Conservation (phyloP, 23 tunicate genomes). For the Clavelina lepadiformis region DNA sequence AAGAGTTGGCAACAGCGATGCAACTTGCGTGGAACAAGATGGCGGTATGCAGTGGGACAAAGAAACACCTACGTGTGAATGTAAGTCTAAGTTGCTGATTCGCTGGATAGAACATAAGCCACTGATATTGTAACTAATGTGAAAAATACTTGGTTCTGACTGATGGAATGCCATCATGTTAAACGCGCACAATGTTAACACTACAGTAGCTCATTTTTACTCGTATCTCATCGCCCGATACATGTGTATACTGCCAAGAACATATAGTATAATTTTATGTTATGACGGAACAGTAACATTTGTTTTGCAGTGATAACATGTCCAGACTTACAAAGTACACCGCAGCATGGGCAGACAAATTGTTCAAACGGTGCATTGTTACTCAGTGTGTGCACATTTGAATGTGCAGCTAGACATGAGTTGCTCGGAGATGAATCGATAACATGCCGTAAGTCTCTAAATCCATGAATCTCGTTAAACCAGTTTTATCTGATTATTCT, state of each 20-base stretch:
- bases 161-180: too few relatives aligned
- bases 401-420: slow-evolving; percentile 2
- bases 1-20: neutral
- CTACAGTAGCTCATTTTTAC: too few relatives aligned
- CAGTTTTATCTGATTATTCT: neutral
- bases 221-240: too few relatives aligned
- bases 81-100: too few relatives aligned
- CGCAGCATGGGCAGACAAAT: neutral
- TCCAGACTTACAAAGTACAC: neutral
- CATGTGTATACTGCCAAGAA: too few relatives aligned
- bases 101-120: too few relatives aligned
- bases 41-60: neutral
- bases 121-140: too few relatives aligned
- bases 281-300: neutral
- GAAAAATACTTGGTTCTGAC: too few relatives aligned
- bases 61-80: slow-evolving; percentile 11
- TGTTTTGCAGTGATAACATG: neutral
- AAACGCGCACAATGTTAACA: too few relatives aligned
- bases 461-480: neutral
- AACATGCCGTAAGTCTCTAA: slow-evolving; percentile 8
- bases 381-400: slow-evolving; percentile 8
- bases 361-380: slow-evolving; percentile 1
- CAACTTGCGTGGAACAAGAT: slow-evolving; percentile 4
- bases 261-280: too few relatives aligned
- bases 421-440: neutral